Conservation (phyloP, 2,797 vertebrate species). For the Menidia menidia region DNA sequence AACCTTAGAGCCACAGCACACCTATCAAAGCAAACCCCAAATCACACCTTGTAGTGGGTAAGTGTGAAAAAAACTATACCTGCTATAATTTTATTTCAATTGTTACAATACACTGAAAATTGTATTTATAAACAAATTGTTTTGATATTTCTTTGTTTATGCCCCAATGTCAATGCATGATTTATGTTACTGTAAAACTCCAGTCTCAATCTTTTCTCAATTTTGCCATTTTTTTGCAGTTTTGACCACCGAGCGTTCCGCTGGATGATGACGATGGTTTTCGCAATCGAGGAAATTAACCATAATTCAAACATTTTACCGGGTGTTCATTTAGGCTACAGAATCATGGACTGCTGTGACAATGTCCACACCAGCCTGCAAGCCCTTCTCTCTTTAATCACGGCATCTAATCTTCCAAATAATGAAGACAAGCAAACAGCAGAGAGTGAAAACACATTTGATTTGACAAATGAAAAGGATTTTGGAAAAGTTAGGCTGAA, state of each 20-base stretch:
- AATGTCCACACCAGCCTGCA: conserved; percentile 75
- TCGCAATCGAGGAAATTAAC: conserved; percentile 84
- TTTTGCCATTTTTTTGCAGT: conserved; percentile 45
- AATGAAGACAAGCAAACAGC: conserved; percentile 1
- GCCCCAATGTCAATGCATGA: background rate
- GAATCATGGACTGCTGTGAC: conserved; percentile 81
- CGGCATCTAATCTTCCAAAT: conserved; percentile 15
- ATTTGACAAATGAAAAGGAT: background rate
- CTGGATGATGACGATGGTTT: conserved; percentile 85
- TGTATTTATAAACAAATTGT: background rate
- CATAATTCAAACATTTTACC: conserved; percentile 73
- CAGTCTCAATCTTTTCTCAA: background rate
- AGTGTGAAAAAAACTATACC: conserved; percentile 41
- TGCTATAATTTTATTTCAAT: background rate
- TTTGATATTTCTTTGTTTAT: background rate
- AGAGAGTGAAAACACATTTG: conserved; percentile 11
- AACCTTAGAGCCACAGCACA: conserved; percentile 50
- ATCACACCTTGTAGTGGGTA: conserved; percentile 73
- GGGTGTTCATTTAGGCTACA: conserved; percentile 78
- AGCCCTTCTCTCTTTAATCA: conserved; percentile 72
- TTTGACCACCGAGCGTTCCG: conserved; percentile 82
- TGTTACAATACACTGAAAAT: background rate
- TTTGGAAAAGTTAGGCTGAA: background rate
- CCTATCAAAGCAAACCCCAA: conserved; percentile 65
- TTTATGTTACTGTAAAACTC: background rate